A percentile compares a stretch with the other conserved stretches of the same genome.
phyloP scores from a whole-genome alignment of 2,113 vertebrate species.

The Notiomystis cincta region DNA sequence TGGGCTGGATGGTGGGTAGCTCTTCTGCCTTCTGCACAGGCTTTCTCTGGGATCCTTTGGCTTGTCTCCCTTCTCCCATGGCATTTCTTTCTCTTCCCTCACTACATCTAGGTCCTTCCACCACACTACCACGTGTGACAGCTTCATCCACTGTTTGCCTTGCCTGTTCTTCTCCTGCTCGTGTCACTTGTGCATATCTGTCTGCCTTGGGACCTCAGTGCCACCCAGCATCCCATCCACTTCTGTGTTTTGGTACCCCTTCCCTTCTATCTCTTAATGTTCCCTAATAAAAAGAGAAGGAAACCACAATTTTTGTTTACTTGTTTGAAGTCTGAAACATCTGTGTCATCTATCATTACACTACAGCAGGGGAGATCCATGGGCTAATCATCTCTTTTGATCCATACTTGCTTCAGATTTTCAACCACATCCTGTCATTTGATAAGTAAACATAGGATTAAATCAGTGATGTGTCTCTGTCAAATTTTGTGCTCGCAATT shows the following conservation, averaged over 20 bases:
- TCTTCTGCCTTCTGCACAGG: not conserved
- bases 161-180: not conserved
- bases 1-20: not conserved
- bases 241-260: not conserved
- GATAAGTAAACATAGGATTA: not conserved
- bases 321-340: not conserved
- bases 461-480: not conserved
- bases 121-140: not conserved
- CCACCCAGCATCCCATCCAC: not conserved
- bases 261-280: not conserved
- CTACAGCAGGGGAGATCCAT: not conserved
- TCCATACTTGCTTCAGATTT: not conserved
- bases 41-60: not conserved
- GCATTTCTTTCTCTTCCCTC: not conserved
- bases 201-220: not conserved
- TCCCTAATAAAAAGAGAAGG: not conserved
- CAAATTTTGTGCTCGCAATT: not conserved
- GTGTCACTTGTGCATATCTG: not conserved
- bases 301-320: not conserved
- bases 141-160: not conserved
- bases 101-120: not conserved
- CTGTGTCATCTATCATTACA: not conserved
- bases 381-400: not conserved
- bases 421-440: not conserved
- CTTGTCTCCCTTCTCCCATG: not conserved